Evolutionary conservation across 1,140 invertebrate genomes (phyloP).

Genomic region (Rhysida immarginata): DNA sequence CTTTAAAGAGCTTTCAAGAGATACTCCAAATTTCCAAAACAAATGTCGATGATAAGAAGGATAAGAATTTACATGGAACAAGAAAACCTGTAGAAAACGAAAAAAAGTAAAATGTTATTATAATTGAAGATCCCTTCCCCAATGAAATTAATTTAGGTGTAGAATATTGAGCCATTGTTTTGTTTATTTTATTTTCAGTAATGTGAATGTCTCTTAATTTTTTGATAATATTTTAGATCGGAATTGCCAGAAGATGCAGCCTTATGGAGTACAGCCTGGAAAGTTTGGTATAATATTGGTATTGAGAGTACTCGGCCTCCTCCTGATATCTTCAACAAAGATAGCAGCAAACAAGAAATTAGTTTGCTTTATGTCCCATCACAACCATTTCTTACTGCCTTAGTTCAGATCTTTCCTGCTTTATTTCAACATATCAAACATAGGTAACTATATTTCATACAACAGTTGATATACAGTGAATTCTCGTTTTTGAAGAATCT

Average conservation of each 20-base stretch:
- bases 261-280: conserved; percentile 64
- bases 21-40: conserved; percentile 45
- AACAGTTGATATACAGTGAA: not conserved
- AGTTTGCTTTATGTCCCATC: conserved; percentile 64
- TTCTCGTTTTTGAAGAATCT: not conserved
- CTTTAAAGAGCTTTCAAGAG: conserved; percentile 89
- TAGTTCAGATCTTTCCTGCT: conserved; percentile 85
- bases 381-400: conserved; percentile 77
- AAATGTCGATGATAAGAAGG: not conserved
- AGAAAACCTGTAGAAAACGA: not conserved
- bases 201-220: too few relatives aligned
- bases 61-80: not conserved
- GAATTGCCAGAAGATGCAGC: conserved; percentile 34
- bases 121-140: too few relatives aligned
- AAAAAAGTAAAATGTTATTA: not conserved
- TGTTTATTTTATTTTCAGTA: too few relatives aligned
- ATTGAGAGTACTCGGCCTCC: conserved; percentile 53
- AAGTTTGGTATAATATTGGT: conserved; percentile 72
- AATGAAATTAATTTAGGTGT: too few relatives aligned
- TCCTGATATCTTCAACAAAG: conserved; percentile 25
- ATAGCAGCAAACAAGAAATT: conserved; percentile 22
- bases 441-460: conserved; percentile 23
- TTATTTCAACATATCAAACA: conserved; percentile 78
- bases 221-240: too few relatives aligned
- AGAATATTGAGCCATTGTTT: too few relatives aligned